Evolutionary conservation across 2,888 invertebrate genomes (phyloP).

Genomic region (Ichneumoninae sp.): DNA sequence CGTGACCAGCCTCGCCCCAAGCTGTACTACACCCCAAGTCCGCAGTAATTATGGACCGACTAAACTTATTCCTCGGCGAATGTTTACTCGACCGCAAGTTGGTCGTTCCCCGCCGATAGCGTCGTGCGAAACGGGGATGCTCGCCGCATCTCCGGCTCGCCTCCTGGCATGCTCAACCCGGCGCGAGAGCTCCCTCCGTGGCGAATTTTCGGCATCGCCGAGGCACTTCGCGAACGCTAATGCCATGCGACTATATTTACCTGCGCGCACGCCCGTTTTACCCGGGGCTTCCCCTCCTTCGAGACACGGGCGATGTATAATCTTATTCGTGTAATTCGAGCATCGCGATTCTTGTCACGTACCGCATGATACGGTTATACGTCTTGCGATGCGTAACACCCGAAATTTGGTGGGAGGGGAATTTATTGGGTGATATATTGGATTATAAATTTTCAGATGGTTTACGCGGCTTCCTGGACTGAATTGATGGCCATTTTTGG

Average conservation of each 20-base stretch:
- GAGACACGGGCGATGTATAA: slow-evolving; percentile 22
- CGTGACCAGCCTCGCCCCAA: slow-evolving; percentile 21
- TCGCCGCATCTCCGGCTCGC: not conserved
- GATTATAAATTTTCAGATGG: too few species aligned
- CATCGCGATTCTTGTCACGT: slow-evolving; percentile 24
- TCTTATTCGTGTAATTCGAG: slow-evolving; percentile 35
- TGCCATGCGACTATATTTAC: slow-evolving; percentile 31
- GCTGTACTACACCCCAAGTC: slow-evolving; percentile 50
- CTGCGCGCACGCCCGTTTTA: slow-evolving; percentile 1
- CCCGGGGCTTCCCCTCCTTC: slow-evolving; percentile 13
- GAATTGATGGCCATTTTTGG: too few species aligned
- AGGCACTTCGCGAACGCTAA: slow-evolving; percentile 16
- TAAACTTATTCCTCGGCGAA: slow-evolving; percentile 65
- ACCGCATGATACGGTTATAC: not conserved
- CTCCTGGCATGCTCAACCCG: not conserved
- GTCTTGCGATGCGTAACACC: not conserved
- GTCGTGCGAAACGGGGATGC: slow-evolving; percentile 11
- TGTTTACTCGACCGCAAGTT: slow-evolving; percentile 68
- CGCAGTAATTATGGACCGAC: slow-evolving; percentile 60
- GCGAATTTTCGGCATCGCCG: slow-evolving; percentile 35
- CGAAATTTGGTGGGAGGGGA: not conserved
- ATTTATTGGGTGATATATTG: not conserved
- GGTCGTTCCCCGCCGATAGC: slow-evolving; percentile 34
- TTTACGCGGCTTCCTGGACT: too few species aligned
- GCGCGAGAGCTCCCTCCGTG: not conserved